These are phyloP conservation scores for Drosophila mojavensis DNA, from an alignment of 1,140 invertebrate genomes.

Conservation along the genomic window DNA sequence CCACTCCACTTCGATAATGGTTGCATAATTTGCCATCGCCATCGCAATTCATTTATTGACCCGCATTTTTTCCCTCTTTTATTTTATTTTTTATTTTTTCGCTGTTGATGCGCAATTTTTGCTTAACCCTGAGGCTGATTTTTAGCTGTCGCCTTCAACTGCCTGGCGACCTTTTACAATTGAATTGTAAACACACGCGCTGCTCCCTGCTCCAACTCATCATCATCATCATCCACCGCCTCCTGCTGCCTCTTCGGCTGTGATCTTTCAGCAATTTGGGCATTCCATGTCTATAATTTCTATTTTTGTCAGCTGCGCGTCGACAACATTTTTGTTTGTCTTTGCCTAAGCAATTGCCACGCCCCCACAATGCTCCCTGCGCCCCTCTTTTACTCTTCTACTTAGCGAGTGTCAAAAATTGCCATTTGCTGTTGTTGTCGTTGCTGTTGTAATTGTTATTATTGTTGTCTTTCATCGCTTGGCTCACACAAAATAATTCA, in stretches of 20 bases:
- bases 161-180: conserved; percentile 66
- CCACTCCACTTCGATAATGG: conserved; percentile 20
- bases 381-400: background rate
- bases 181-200: conserved; percentile 72
- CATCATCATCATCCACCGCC: background rate
- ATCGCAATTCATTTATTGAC: conserved; percentile 69
- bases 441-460: conserved; percentile 20
- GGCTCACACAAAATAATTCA: conserved; percentile 18
- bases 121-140: conserved; percentile 53
- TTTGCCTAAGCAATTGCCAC: conserved; percentile 31
- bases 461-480: conserved; percentile 4
- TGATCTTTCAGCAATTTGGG: conserved; percentile 21
- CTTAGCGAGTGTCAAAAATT: conserved; percentile 49
- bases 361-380: conserved; percentile 1
- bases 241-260: background rate
- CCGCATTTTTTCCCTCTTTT: conserved; percentile 62
- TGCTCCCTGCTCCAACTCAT: background rate
- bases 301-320: conserved; percentile 19
- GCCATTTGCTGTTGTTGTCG: conserved; percentile 22
- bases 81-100: no score
- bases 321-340: conserved; percentile 39
- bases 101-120: conserved; percentile 57
- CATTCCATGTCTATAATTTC: conserved; percentile 38
- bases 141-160: conserved; percentile 34
- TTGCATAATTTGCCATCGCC: conserved; percentile 66